These are phyloP conservation scores for Etheostoma perlongum DNA, from an alignment of 2,797 vertebrate genomes.

Conservation along the genomic window DNA sequence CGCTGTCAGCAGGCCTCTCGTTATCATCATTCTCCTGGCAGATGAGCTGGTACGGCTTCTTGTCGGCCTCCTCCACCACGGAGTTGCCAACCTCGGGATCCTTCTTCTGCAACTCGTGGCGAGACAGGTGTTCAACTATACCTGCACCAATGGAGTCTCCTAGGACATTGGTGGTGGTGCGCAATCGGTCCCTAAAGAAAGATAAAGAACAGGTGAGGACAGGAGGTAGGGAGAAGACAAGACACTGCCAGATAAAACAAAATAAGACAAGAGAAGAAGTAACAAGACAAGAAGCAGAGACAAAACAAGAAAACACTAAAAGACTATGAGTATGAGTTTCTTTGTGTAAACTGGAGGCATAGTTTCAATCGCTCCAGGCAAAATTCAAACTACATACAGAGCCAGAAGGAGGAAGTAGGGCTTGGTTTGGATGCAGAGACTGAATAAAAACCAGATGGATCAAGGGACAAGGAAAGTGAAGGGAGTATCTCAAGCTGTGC, in stretches of 20 bases:
- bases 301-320: background rate
- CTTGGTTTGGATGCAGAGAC: slow-evolving; percentile 27
- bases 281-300: background rate
- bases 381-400: slow-evolving; percentile 15
- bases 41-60: slow-evolving; percentile 93
- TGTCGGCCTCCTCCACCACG: slow-evolving; percentile 92
- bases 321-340: background rate
- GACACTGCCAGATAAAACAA: background rate
- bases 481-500: slow-evolving; percentile 36
- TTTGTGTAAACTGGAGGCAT: slow-evolving; percentile 18
- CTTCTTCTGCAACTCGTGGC: slow-evolving; percentile 89
- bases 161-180: slow-evolving; percentile 95
- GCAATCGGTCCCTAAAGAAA: slow-evolving; percentile 90
- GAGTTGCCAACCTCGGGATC: slow-evolving; percentile 92
- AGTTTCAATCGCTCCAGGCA: slow-evolving; percentile 11
- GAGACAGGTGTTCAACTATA: slow-evolving; percentile 95
- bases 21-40: slow-evolving; percentile 90
- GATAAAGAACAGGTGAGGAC: slow-evolving; percentile 22
- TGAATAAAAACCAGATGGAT: slow-evolving; percentile 70
- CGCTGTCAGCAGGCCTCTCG: slow-evolving; percentile 87
- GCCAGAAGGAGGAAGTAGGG: slow-evolving; percentile 19
- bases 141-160: slow-evolving; percentile 97
- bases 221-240: background rate
- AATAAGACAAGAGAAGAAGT: background rate
- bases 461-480: slow-evolving; percentile 54